Conservation (phyloP, 2,797 vertebrate genomes). For the Euthynnus affinis region DNA sequence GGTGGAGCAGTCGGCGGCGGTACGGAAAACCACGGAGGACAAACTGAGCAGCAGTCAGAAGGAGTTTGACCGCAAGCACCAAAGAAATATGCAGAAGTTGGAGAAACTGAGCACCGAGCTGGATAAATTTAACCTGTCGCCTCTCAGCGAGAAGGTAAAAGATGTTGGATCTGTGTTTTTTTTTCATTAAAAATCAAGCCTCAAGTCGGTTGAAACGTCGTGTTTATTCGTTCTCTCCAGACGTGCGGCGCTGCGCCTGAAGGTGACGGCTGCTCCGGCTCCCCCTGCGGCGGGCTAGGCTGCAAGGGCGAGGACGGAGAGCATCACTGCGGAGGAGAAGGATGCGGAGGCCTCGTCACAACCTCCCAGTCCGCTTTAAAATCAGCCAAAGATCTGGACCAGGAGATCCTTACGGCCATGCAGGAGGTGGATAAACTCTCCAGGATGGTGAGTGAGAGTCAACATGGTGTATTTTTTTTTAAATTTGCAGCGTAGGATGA, state of each 20-base stretch:
- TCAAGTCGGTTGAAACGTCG: not conserved
- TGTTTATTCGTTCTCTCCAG: conserved; percentile 71
- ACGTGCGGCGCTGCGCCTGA: conserved; percentile 88
- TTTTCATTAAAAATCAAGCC: not conserved
- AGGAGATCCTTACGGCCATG: conserved; percentile 90
- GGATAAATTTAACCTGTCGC: conserved; percentile 87
- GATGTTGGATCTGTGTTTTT: too few relatives aligned
- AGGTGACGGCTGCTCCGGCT: conserved; percentile 83
- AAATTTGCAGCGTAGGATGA: too few relatives aligned
- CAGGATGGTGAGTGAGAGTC: conserved; percentile 88
- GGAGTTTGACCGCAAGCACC: conserved; percentile 88
- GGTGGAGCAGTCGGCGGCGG: conserved; percentile 83
- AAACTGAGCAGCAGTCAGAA: conserved; percentile 84
- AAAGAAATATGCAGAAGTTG: conserved; percentile 88
- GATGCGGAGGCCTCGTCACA: conserved; percentile 86
- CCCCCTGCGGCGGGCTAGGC: conserved; percentile 89
- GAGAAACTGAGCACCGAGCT: conserved; percentile 90
- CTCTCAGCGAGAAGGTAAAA: conserved; percentile 89
- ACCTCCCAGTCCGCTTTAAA: conserved; percentile 85
- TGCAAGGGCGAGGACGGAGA: conserved; percentile 85
- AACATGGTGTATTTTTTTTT: not conserved
- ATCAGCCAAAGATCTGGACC: conserved; percentile 91
- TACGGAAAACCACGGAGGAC: conserved; percentile 86
- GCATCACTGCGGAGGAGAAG: conserved; percentile 90
- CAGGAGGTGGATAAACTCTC: conserved; percentile 96